Conservation (phyloP, 1,140 invertebrate genomes). For the Limonius californicus region DNA sequence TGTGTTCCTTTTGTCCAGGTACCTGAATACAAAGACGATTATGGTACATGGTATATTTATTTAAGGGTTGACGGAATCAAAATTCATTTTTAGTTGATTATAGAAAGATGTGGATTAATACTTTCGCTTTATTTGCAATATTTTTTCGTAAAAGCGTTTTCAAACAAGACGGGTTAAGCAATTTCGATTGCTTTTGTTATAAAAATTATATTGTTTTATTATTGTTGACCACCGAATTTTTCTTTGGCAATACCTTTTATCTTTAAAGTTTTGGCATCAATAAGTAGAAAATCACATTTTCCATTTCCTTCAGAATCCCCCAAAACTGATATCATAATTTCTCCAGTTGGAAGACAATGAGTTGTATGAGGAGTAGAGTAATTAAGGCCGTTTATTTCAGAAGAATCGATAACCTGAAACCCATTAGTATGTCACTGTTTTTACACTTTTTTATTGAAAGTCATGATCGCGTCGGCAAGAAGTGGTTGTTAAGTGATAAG, state of each 20-base stretch:
- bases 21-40: too few relatives aligned
- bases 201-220: not conserved
- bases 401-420: constrained; percentile 65
- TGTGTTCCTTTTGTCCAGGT: not conserved
- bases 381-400: constrained; percentile 70
- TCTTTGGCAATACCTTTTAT: constrained; percentile 56
- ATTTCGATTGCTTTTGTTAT: not conserved
- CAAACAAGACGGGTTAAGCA: not conserved
- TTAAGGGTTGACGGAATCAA: too few relatives aligned
- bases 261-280: constrained; percentile 79
- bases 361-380: constrained; percentile 85
- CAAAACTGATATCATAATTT: constrained; percentile 93
- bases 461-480: not conserved
- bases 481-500: too few relatives aligned
- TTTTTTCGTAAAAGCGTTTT: not conserved
- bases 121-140: not conserved
- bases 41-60: too few relatives aligned
- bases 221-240: too few relatives aligned
- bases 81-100: too few relatives aligned
- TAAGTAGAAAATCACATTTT: constrained; percentile 83
- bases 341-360: constrained; percentile 87
- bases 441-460: too few relatives aligned
- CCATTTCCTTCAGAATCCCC: constrained; percentile 79
- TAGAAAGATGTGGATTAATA: too few relatives aligned
- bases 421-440: too few relatives aligned